Base-by-base conservation (phyloP, 1,140 invertebrate species). In the Acarapis woodi region DNA sequence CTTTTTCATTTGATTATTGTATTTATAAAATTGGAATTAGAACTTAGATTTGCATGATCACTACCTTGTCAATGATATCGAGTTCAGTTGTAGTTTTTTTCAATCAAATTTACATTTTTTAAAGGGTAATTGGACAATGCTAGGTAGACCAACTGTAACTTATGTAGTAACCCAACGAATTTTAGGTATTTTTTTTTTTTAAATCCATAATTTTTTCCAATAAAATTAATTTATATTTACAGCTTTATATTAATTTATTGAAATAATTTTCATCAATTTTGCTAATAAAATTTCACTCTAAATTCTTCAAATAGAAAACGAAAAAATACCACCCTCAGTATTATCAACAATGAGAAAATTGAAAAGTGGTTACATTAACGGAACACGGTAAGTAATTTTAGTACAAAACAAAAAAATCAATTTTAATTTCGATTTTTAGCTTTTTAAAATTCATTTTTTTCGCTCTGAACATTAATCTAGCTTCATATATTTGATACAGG, bases 331-430 rank as follows among this genome's bases (percentile, higher is more conserved):
- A 4, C 61, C 78, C 49, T 77, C 85, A 0, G 79, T 97, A 67
- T 71, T 93, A 45, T 85, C 82, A 14, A 94, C 87, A 3, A 83
- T 97, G 62, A 87, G 90, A 51, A 99, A 99, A 57, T 59, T 97
- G 2, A 88, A 90, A 56, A 93, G 83, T 46, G 90, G 90, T 19
- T 97, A 97, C 51, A 88, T 96, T 30, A 90, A 90, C 54, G 90
- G 87, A 20, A 93, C 88, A 25, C 57, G 66, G 34, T 35, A 15
- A 1, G 34, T 35, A 22, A 26, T n/a, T 6, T 26, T 6, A 8
- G 25, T n/a, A 26, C 25, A 62, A 26, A 8, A 8, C n/a, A 8
- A 6, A 26, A 2, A 21, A 2, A 32, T 2, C 0, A 2, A 18
- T 14, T 20, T 10, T 10, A 2, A 20, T 39, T 25, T 28, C 6